Percentiles rank a stretch among this genome's conserved stretches.
These are phyloP conservation scores for Calcarius lapponicus DNA, from an alignment of 2,797 vertebrate species.

Conservation along the genomic window DNA sequence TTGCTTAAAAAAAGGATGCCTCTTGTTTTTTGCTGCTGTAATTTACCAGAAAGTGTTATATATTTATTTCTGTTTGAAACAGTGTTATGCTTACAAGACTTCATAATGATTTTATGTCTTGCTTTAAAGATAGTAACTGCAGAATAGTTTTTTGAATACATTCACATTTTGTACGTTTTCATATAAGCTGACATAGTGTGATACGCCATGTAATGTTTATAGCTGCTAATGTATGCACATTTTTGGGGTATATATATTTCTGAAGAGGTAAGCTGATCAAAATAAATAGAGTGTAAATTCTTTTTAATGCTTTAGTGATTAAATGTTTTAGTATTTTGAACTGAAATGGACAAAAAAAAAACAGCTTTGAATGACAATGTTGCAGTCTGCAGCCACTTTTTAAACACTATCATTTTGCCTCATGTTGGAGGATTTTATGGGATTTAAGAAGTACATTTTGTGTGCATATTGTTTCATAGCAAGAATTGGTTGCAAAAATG, in stretches of 20 bases:
- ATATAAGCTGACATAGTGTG: conserved; percentile 97
- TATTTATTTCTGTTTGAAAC: conserved; percentile 89
- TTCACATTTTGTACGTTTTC: conserved; percentile 99
- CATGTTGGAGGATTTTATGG: conserved; percentile 82
- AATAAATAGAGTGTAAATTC: conserved; percentile 85
- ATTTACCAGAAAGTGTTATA: conserved; percentile 90
- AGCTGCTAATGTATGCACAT: conserved; percentile 97
- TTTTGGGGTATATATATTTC: conserved; percentile 95
- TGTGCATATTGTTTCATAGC: conserved; percentile 92
- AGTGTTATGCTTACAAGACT: conserved; percentile 89
- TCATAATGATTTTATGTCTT: conserved; percentile 89
- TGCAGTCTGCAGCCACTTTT: conserved; percentile 79
- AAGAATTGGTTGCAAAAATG: conserved; percentile 89
- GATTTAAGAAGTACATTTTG: conserved; percentile 82
- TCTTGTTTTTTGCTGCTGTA: conserved; percentile 88
- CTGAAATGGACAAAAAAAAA: conserved; percentile 82
- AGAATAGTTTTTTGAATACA: conserved; percentile 95
- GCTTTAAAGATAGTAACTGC: conserved; percentile 90
- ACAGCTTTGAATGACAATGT: conserved; percentile 76
- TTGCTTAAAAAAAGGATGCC: conserved; percentile 83
- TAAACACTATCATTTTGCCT: conserved; percentile 82
- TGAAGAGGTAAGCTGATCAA: conserved; percentile 92
- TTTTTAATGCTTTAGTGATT: conserved; percentile 90
- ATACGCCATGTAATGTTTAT: conserved; percentile 91
- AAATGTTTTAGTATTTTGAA: conserved; percentile 90